A percentile compares a stretch with the other conserved stretches of the same genome.
Conservation (phyloP, 2,113 vertebrate genomes). For the Diadophis punctatus region DNA sequence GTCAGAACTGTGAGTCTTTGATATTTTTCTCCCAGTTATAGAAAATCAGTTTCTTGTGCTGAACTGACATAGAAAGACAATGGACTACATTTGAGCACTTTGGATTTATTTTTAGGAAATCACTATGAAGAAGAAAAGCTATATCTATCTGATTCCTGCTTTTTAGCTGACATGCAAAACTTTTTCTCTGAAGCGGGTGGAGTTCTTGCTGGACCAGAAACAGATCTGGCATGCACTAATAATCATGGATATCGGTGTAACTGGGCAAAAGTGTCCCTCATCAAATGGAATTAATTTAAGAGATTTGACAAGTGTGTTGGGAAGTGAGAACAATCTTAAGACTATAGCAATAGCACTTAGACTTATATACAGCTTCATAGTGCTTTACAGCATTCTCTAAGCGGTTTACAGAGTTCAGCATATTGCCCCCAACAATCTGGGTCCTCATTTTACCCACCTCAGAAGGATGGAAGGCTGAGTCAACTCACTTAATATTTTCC, state of each 20-base stretch:
- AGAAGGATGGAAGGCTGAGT: too few species aligned
- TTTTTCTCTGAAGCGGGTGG: constrained; percentile 32
- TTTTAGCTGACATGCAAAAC: constrained; percentile 33
- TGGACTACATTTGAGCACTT: not conserved
- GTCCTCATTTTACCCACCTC: too few species aligned
- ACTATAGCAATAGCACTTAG: too few species aligned
- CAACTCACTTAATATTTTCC: constrained; percentile 23
- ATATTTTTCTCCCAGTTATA: constrained; percentile 50
- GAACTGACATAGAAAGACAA: constrained; percentile 41
- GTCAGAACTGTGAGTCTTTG: constrained; percentile 39
- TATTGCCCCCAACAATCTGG: too few species aligned
- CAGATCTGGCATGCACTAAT: constrained; percentile 13
- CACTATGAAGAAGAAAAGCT: constrained; percentile 30
- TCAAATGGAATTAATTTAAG: constrained; percentile 47
- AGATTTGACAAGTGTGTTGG: constrained; percentile 54
- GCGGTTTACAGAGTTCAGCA: too few species aligned
- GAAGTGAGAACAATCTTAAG: constrained; percentile 52
- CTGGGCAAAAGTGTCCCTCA: constrained; percentile 29
- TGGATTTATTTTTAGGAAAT: constrained; percentile 22
- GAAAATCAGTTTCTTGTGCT: constrained; percentile 57
- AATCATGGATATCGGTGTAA: constrained; percentile 50
- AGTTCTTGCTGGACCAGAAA: constrained; percentile 42
- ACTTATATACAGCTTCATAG: too few species aligned
- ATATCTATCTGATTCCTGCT: constrained; percentile 45
- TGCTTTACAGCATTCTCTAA: too few species aligned